Evolutionary conservation across 2,888 invertebrate species (phyloP), one percentile per base, ranked within the genome.

Genomic region (Biston betularia): DNA sequence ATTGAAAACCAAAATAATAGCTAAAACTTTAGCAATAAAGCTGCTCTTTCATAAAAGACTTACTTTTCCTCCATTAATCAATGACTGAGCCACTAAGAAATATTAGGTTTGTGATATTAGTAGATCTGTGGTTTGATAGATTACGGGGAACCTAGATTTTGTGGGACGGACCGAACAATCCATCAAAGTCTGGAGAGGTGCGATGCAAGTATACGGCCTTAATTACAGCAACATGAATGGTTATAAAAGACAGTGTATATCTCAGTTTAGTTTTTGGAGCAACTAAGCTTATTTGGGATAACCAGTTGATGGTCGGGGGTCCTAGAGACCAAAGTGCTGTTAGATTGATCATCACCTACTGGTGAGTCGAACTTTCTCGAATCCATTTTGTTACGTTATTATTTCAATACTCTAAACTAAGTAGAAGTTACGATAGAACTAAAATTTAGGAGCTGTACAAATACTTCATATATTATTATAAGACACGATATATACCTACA

Each of bases 111-210:
- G 58, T 57, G 15, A 62, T 66, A 58, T 69, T 62, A 57, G 53
- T 61, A 61, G 54, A 58, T 64, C 57, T 61, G 40, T 54, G 42
- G 50, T 68, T 62, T 68, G 72, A 72, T 72, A 56, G 68, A 72
- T 72, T 59, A 56, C 58, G 46, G 52, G 55, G 59, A 52, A 62
- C 62, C 65, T 65, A 68, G 69, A 70, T 72, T 72, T 66, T 33
- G 55, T 52, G 68, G 58, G 67, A 63, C 44, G 55, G 58, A 54
- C 50, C 42, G 33, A 15, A 52, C 42, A 57, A 69, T 72, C 63
- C 50, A 72, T 72, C 69, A 71, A 48, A 57, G 35, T 56, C 55
- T 60, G 40, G 11, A 45, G 53, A 44, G 55, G 49, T 34, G 62
- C 46, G 40, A 65, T 59, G 40, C 38, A 63, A 54, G 59, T 50